Percentiles rank a stretch among this genome's conserved stretches.
These are phyloP conservation scores for Pseudorhombus dupliciocellatus DNA, from an alignment of 2,113 vertebrate genomes.

Conservation along the genomic window DNA sequence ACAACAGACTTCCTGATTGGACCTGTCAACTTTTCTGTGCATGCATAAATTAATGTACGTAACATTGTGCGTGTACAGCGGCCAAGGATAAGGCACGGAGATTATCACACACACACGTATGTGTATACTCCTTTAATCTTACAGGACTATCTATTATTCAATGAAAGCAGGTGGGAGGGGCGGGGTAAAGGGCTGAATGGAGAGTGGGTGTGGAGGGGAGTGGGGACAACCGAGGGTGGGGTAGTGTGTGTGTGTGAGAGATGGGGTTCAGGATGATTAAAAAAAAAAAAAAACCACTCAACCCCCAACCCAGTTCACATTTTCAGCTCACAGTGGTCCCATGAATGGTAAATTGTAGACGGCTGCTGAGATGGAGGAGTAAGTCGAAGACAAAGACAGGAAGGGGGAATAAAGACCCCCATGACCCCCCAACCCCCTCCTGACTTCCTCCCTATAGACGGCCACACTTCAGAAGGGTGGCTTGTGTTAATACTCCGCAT, in stretches of 20 bases:
- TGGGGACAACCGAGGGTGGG: conserved; percentile 33
- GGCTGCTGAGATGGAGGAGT: conserved; percentile 34
- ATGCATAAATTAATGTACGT: background rate
- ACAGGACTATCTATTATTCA: conserved; percentile 79
- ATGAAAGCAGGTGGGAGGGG: conserved; percentile 68
- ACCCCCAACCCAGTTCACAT: conserved; percentile 45
- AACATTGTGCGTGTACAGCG: background rate
- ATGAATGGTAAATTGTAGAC: conserved; percentile 68
- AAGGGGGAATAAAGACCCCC: conserved; percentile 33
- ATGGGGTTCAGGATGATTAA: conserved; percentile 24
- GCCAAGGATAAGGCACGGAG: conserved; percentile 6
- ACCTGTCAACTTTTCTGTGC: background rate
- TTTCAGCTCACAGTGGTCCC: conserved; percentile 37
- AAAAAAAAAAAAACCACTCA: conserved; percentile 11
- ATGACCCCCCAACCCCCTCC: conserved; percentile 39
- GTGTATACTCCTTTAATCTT: conserved; percentile 56
- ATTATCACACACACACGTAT: background rate
- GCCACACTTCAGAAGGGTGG: conserved; percentile 48
- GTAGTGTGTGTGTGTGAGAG: conserved; percentile 5
- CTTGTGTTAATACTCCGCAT: conserved; percentile 8
- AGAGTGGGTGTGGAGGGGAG: conserved; percentile 39
- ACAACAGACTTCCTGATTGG: no score
- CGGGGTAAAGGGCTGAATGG: conserved; percentile 46
- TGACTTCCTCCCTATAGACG: conserved; percentile 31
- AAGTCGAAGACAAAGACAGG: conserved; percentile 58